Percentiles rank a stretch among this genome's conserved stretches.
phyloP scores from a whole-genome alignment of 2,888 invertebrate genomes.

The Ectropis crepuscularia region DNA sequence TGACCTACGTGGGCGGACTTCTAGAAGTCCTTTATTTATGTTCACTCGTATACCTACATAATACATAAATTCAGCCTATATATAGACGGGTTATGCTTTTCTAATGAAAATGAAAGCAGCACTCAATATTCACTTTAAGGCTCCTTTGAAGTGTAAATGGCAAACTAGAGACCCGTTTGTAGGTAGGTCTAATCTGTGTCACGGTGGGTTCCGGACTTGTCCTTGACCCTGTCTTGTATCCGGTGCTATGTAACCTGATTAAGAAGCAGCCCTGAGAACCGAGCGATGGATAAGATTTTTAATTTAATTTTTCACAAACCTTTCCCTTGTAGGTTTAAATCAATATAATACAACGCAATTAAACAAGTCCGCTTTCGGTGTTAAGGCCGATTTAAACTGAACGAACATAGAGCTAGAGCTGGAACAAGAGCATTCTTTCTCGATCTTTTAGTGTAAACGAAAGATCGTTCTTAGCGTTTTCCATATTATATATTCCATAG shows the following conservation, averaged over 20 bases:
- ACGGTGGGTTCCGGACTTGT: slow-evolving; percentile 1
- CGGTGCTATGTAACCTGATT: not conserved
- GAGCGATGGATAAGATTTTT: not conserved
- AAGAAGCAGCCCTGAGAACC: slow-evolving; percentile 8
- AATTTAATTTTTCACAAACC: too few species aligned
- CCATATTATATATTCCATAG: too few species aligned
- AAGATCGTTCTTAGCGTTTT: too few species aligned
- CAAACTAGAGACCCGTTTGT: not conserved
- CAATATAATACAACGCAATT: too few species aligned
- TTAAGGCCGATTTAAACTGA: too few species aligned
- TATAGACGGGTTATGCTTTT: not conserved
- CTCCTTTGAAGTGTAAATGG: slow-evolving; percentile 22
- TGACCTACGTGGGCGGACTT: slow-evolving; percentile 10
- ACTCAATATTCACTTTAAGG: slow-evolving; percentile 22
- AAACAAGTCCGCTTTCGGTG: too few species aligned
- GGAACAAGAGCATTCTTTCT: too few species aligned
- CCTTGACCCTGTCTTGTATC: slow-evolving; percentile 6
- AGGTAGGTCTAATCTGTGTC: slow-evolving; percentile 7
- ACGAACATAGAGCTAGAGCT: too few species aligned
- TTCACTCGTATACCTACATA: not conserved
- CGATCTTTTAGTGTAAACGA: too few species aligned
- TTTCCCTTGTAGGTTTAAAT: too few species aligned
- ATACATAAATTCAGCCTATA: too few species aligned
- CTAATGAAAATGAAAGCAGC: slow-evolving; percentile 10
- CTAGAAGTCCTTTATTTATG: slow-evolving; percentile 9